These are phyloP conservation scores for Halocaridina rubra DNA, from an alignment of 2,888 invertebrate species.

Conservation along the genomic window DNA sequence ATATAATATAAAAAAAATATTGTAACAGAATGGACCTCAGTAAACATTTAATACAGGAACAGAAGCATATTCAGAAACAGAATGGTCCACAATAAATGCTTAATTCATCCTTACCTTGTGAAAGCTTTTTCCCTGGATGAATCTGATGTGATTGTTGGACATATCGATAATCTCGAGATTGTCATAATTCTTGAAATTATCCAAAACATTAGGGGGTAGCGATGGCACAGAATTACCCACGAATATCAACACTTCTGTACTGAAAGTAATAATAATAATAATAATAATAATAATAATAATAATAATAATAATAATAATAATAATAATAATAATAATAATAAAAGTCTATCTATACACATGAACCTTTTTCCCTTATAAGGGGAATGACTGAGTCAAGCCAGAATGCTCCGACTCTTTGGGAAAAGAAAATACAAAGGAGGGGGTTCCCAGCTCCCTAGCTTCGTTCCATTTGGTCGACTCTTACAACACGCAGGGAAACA, in stretches of 20 bases:
- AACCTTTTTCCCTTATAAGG: background rate
- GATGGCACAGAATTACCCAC: constrained; percentile 77
- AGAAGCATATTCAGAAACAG: no score
- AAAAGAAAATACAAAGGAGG: no score
- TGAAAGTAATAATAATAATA: constrained; percentile 67
- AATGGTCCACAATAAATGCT: no score
- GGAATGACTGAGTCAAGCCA: background rate
- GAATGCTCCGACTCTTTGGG: no score
- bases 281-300: background rate
- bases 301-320: background rate
- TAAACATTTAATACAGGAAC: no score
- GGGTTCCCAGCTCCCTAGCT: no score
- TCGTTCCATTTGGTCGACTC: no score
- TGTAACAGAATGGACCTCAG: no score
- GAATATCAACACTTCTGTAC: constrained; percentile 78
- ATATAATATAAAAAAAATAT: no score
- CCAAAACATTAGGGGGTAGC: constrained; percentile 80
- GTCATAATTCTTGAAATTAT: constrained; percentile 74
- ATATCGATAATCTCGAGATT: constrained; percentile 77
- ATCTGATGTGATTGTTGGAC: constrained; percentile 78
- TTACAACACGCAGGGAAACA: no score
- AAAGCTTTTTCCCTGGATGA: constrained; percentile 80
- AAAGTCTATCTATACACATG: no score
- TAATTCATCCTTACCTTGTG: constrained; percentile 81
- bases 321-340: background rate